phyloP scores from a whole-genome alignment of 2,797 vertebrate species.

The Pogoniulus pusillus region DNA sequence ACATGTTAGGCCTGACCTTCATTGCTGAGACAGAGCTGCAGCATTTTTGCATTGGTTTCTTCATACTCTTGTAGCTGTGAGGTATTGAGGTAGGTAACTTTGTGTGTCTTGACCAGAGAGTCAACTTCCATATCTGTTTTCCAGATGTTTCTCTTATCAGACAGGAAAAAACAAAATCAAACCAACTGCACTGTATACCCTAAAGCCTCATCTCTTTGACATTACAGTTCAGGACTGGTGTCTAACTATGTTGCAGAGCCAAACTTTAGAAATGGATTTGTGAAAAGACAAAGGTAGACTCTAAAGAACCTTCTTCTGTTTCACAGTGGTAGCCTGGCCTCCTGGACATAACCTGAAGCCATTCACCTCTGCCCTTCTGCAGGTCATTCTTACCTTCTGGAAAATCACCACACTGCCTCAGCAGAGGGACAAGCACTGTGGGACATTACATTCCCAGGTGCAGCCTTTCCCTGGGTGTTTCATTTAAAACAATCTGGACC shows the following conservation, averaged over 20 bases:
- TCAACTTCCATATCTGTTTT: not conserved
- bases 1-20: not conserved
- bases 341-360: not conserved
- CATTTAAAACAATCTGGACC: not conserved
- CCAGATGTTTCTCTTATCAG: not conserved
- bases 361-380: not conserved
- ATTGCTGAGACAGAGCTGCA: not conserved
- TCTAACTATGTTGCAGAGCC: not conserved
- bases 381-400: not conserved
- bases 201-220: not conserved
- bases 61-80: not conserved
- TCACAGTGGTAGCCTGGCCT: not conserved
- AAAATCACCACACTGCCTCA: fast-evolving
- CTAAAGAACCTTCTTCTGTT: not conserved
- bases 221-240: not conserved
- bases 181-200: not conserved
- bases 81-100: not conserved
- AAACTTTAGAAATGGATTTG: not conserved
- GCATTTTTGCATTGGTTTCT: not conserved
- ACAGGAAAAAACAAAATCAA: not conserved
- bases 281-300: not conserved
- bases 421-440: not conserved
- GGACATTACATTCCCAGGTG: not conserved
- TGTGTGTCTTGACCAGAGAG: not conserved
- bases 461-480: not conserved